These are phyloP conservation scores for Dendrolimus houi DNA, from an alignment of 2,888 invertebrate genomes.

Conservation along the genomic window DNA sequence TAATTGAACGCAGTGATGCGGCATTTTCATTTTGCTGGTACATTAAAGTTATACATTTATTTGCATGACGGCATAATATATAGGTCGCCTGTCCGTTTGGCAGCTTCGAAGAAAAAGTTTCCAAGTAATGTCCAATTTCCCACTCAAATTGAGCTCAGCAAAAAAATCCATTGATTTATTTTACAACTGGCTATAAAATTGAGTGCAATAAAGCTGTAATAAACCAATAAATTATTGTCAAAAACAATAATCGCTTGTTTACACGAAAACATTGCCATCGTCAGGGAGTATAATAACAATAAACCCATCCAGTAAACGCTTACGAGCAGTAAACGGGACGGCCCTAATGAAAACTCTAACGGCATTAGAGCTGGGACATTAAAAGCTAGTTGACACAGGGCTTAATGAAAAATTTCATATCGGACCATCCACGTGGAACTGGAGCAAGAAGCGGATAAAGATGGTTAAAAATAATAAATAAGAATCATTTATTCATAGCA, in stretches of 20 bases:
- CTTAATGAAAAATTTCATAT: conserved; percentile 60
- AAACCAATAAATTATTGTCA: conserved; percentile 9
- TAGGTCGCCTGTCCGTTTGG: too few relatives aligned
- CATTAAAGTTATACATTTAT: too few relatives aligned
- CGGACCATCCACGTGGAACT: conserved; percentile 20
- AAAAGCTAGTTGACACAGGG: conserved; percentile 39
- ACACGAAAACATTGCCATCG: neutral
- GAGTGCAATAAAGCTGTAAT: neutral
- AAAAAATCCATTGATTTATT: neutral
- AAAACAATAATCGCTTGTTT: conserved; percentile 8
- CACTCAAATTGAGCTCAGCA: neutral
- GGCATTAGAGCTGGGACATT: conserved; percentile 33
- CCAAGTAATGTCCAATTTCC: too few relatives aligned
- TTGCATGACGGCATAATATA: too few relatives aligned
- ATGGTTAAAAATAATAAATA: too few relatives aligned
- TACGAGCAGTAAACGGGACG: conserved; percentile 41
- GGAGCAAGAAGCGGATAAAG: conserved; percentile 1
- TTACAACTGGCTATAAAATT: neutral
- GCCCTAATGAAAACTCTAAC: conserved; percentile 53
- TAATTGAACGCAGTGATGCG: too few relatives aligned
- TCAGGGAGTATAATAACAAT: conserved; percentile 31
- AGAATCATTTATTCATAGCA: too few relatives aligned
- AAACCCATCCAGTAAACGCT: conserved; percentile 38
- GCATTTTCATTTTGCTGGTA: too few relatives aligned
- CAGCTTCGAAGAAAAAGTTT: too few relatives aligned